These are phyloP conservation scores for Drosophila varians DNA, from an alignment of 1,140 invertebrate genomes.

Conservation along the genomic window DNA sequence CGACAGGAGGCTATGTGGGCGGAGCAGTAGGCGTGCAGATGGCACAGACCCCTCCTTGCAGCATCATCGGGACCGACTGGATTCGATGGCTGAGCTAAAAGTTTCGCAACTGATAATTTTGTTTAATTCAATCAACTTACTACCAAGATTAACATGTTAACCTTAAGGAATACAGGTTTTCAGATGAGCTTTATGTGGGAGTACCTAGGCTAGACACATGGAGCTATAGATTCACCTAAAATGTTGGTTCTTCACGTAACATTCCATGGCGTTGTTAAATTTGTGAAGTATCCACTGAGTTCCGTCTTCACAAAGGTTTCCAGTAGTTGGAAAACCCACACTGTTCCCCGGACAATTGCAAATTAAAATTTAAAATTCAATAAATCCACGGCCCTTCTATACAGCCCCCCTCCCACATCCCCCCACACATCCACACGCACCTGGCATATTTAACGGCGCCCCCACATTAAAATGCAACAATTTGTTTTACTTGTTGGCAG, in stretches of 20 bases:
- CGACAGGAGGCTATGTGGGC: constrained; percentile 5
- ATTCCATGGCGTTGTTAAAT: too few relatives aligned
- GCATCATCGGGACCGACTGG: neutral
- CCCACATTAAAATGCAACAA: constrained; percentile 80
- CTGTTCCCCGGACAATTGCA: constrained; percentile 44
- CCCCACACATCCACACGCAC: constrained; percentile 22
- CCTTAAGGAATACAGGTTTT: neutral
- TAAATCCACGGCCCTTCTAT: constrained; percentile 48
- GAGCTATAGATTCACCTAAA: too few relatives aligned
- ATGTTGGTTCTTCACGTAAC: too few relatives aligned
- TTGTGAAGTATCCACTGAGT: too few relatives aligned
- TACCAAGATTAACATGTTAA: neutral
- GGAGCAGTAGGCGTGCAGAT: constrained; percentile 15
- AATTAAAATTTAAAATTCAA: constrained; percentile 81
- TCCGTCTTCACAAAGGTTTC: too few relatives aligned
- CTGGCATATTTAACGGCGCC: constrained; percentile 34
- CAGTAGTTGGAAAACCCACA: neutral
- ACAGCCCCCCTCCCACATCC: constrained; percentile 2
- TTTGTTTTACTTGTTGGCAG: constrained; percentile 78
- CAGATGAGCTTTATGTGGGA: neutral
- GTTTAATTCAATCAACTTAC: too few relatives aligned
- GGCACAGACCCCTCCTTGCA: constrained; percentile 12
- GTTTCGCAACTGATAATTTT: too few relatives aligned
- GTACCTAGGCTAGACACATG: neutral
- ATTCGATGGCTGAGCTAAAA: neutral